phyloP scores from a whole-genome alignment of 2,888 invertebrate species.

The Stenodema calcarata region DNA sequence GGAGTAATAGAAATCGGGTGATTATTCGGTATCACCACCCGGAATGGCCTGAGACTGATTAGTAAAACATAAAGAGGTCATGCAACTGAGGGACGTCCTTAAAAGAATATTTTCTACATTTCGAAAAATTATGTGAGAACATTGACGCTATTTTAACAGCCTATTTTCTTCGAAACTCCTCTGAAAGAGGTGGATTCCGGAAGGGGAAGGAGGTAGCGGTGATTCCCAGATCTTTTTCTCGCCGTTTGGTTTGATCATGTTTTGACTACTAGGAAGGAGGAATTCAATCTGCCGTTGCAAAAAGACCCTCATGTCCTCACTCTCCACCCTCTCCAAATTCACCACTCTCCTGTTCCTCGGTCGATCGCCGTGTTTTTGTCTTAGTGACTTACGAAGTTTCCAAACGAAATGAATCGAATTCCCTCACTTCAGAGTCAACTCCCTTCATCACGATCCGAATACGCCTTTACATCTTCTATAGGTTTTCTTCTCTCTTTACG shows the following conservation, averaged over 20 bases:
- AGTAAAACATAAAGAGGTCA: too few relatives aligned
- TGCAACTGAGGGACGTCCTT: too few relatives aligned
- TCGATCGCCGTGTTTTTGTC: conserved; percentile 9
- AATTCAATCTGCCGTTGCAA: conserved; percentile 33
- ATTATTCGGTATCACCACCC: too few relatives aligned
- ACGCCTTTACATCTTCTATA: background rate
- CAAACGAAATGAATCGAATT: conserved; percentile 28
- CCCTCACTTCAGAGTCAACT: conserved; percentile 18
- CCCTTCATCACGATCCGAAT: conserved; percentile 22
- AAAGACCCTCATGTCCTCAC: conserved; percentile 27
- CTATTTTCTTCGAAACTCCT: too few relatives aligned
- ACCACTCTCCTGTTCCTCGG: background rate
- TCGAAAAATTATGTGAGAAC: too few relatives aligned
- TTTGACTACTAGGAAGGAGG: conserved; percentile 25
- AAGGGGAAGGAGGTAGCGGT: background rate
- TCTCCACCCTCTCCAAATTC: conserved; percentile 21
- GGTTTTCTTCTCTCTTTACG: background rate
- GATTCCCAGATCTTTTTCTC: conserved; percentile 20
- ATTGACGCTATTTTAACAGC: too few relatives aligned
- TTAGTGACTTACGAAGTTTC: conserved; percentile 31
- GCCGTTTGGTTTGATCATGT: conserved; percentile 32
- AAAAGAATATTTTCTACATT: too few relatives aligned
- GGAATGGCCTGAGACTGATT: too few relatives aligned
- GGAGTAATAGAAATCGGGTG: too few relatives aligned
- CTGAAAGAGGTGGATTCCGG: background rate